Evolutionary conservation across 2,113 vertebrate genomes (phyloP).

Genomic region (Scomber scombrus): DNA sequence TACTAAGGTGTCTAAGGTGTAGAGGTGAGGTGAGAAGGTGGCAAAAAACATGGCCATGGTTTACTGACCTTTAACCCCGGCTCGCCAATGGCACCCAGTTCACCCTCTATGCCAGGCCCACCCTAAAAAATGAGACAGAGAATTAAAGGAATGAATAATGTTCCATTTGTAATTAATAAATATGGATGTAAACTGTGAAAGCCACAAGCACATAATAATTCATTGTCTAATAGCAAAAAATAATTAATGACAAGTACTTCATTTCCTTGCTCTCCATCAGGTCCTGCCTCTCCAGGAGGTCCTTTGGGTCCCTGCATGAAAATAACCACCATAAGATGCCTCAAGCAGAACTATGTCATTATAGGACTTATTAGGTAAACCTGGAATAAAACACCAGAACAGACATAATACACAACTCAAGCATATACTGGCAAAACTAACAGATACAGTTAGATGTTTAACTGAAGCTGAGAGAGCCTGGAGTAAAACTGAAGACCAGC

Average conservation of each 20-base stretch:
- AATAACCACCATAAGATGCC: slow-evolving; percentile 36
- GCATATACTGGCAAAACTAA: slow-evolving; percentile 13
- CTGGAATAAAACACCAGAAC: slow-evolving; percentile 4
- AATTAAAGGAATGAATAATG: neutral
- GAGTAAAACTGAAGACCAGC: slow-evolving; percentile 29
- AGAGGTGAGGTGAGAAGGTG: neutral
- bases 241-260: slow-evolving; percentile 85
- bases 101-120: slow-evolving; percentile 90
- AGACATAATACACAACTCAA: slow-evolving; percentile 32
- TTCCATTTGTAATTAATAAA: neutral
- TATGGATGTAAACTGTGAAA: neutral
- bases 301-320: slow-evolving; percentile 91
- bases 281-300: slow-evolving; percentile 89
- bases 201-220: neutral
- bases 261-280: slow-evolving; percentile 90
- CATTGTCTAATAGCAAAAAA: neutral
- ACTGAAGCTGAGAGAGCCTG: slow-evolving; percentile 7
- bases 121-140: slow-evolving; percentile 83
- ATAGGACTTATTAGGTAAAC: neutral
- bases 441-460: slow-evolving; percentile 15
- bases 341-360: slow-evolving; percentile 5
- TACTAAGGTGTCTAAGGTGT: neutral
- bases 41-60: neutral
- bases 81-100: slow-evolving; percentile 91
- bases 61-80: slow-evolving; percentile 89